These are phyloP conservation scores for Columba guinea DNA, from an alignment of 2,797 vertebrate genomes.

Conservation along the genomic window DNA sequence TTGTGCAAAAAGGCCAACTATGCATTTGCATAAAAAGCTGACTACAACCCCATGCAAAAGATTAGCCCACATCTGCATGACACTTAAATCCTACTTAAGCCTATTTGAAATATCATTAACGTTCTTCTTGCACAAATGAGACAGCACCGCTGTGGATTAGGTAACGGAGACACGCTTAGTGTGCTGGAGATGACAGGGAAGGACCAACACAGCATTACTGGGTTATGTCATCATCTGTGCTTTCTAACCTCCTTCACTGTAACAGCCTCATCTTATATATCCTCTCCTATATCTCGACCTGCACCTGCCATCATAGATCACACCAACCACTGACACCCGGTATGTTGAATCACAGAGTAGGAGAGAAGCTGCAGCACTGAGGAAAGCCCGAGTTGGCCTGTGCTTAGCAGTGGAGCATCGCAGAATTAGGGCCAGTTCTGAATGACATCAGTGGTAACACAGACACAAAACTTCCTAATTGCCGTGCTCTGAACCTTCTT, in stretches of 20 bases:
- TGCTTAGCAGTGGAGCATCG: not conserved
- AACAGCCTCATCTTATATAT: not conserved
- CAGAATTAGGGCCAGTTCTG: not conserved
- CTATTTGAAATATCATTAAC: conserved; percentile 19
- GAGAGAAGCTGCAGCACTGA: not conserved
- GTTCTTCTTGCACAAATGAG: conserved; percentile 17
- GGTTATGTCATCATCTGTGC: not conserved
- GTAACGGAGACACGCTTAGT: not conserved
- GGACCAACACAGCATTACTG: not conserved
- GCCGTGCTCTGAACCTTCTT: not conserved
- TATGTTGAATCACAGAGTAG: not conserved
- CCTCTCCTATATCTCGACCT: not conserved
- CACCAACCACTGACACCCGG: not conserved
- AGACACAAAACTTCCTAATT: not conserved
- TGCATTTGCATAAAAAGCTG: not conserved
- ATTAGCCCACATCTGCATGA: conserved; percentile 2
- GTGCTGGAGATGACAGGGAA: not conserved
- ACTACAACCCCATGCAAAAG: not conserved
- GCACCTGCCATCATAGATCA: not conserved
- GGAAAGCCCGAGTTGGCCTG: not conserved
- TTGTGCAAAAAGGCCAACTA: not conserved
- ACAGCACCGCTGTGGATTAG: not conserved
- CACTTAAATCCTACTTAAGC: conserved; percentile 12
- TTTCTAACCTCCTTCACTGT: not conserved
- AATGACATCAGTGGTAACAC: not conserved